These are phyloP conservation scores for Ctenochaetus hawaiiensis DNA, from an alignment of 2,797 vertebrate genomes.

Conservation along the genomic window DNA sequence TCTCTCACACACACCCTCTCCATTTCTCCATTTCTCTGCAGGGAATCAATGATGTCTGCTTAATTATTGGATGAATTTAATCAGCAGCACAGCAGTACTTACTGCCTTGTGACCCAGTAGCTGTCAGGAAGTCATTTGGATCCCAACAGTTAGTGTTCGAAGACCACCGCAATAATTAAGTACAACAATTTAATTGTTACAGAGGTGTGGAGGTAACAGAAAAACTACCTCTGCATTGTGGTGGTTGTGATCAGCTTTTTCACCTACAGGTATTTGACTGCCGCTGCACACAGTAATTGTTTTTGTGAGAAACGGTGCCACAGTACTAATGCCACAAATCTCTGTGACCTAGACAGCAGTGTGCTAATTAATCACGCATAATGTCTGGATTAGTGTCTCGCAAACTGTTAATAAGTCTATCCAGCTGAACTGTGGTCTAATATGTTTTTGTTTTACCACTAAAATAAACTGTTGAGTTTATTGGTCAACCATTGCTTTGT, in stretches of 20 bases:
- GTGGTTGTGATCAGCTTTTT: not conserved
- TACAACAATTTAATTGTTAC: slow-evolving; percentile 67
- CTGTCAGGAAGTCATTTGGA: slow-evolving; percentile 81
- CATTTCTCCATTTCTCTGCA: slow-evolving; percentile 75
- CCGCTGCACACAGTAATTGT: slow-evolving; percentile 5
- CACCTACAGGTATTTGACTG: slow-evolving; percentile 29
- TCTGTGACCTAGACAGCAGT: slow-evolving; percentile 32
- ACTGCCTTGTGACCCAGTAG: slow-evolving; percentile 82
- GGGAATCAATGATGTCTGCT: slow-evolving; percentile 89
- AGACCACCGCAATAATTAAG: slow-evolving; percentile 73
- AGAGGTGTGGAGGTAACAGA: slow-evolving; percentile 47
- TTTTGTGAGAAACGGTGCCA: slow-evolving; percentile 13
- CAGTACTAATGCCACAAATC: slow-evolving; percentile 28
- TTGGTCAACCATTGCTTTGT: not conserved
- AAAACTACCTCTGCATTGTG: slow-evolving; percentile 36
- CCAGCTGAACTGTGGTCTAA: not conserved
- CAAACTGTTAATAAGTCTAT: slow-evolving; percentile 24
- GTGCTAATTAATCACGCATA: slow-evolving; percentile 40
- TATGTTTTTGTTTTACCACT: slow-evolving; percentile 14
- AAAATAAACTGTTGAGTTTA: slow-evolving; percentile 10
- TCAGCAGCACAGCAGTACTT: slow-evolving; percentile 84
- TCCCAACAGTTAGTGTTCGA: slow-evolving; percentile 69
- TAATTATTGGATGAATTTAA: slow-evolving; percentile 89
- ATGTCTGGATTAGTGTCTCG: slow-evolving; percentile 25
- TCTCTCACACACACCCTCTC: slow-evolving; percentile 51